phyloP scores from a whole-genome alignment of 1,140 invertebrate genomes.

The Brachionus koreanus region DNA sequence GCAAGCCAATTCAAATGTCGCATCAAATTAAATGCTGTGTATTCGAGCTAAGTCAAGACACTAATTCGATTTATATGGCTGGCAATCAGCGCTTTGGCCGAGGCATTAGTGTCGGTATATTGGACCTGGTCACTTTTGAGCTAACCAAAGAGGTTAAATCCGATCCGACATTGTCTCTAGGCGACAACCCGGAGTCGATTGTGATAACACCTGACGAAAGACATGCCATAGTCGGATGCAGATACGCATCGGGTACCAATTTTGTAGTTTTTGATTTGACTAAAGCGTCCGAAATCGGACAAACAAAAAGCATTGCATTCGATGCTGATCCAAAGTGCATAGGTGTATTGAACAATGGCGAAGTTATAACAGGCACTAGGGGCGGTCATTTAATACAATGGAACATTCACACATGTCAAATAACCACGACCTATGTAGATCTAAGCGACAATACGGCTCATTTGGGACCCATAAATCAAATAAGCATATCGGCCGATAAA shows the following conservation, averaged over 20 bases:
- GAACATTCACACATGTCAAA: constrained; percentile 43
- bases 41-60: constrained; percentile 35
- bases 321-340: constrained; percentile 35
- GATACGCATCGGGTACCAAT: background rate
- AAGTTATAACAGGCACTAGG: constrained; percentile 39
- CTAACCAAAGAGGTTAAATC: constrained; percentile 45
- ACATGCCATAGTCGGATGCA: constrained; percentile 40
- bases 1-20: constrained; percentile 34
- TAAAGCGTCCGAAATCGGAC: constrained; percentile 15
- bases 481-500: constrained; percentile 17
- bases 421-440: constrained; percentile 5
- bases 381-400: constrained; percentile 34
- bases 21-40: constrained; percentile 45
- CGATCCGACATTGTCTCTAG: constrained; percentile 17
- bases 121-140: constrained; percentile 25
- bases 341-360: constrained; percentile 21
- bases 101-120: constrained; percentile 41
- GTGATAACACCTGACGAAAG: constrained; percentile 44
- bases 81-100: constrained; percentile 44
- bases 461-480: background rate
- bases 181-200: constrained; percentile 10
- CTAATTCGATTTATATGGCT: constrained; percentile 43
- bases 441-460: background rate
- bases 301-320: constrained; percentile 13
- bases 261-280: constrained; percentile 45